Evolutionary conservation across 1,140 invertebrate genomes (phyloP), one percentile per base, ranked within the genome.

Genomic region (Leguminivora glycinivorella): DNA sequence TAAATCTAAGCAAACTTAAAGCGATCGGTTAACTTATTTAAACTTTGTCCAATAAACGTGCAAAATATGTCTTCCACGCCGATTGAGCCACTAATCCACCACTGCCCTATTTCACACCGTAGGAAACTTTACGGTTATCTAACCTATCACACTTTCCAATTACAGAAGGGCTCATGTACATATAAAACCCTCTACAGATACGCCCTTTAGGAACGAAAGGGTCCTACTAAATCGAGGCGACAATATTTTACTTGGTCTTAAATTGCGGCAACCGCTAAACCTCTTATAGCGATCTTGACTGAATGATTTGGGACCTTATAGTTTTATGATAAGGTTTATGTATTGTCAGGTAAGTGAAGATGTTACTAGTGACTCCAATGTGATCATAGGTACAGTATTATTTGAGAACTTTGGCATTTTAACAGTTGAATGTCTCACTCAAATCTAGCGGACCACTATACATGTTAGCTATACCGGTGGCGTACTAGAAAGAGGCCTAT

Each of bases 71-170:
- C 47, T 52, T 22, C 17, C 47, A 0, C 25, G 5, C 12, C 22
- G 56, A 29, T 31, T 29, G 58, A 31, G 26, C 22, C 24, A 26
- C 24, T 26, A 63, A 63, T 63, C 58, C 14, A 63, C 26, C 17
- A 29, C 19, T 34, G 25, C 25, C 58, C 58, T 63, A 63, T 29
- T 63, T 63, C 58, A 63, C 58, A 63, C 58, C 58, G 26, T 17
- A 52, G 47, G 47, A 34, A 29, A 63, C 58, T 29, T 63, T 29
- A 29, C 58, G 26, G 58, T 63, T 17, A 29, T n/a, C n/a, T 19
- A 29, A 29, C 26, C 58, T 29, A 29, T 29, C 17, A 63, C 25
- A n/a, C 14, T 22, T 10, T 9, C 17, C 19, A 22, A 10, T 52
- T 22, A 1, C 19, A 52, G 22, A 52, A 52, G 47, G 47, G 47